These are phyloP conservation scores for Exaiptasia diaphana DNA, from an alignment of 64 coral and sea anemone genomes.

Conservation along the genomic window DNA sequence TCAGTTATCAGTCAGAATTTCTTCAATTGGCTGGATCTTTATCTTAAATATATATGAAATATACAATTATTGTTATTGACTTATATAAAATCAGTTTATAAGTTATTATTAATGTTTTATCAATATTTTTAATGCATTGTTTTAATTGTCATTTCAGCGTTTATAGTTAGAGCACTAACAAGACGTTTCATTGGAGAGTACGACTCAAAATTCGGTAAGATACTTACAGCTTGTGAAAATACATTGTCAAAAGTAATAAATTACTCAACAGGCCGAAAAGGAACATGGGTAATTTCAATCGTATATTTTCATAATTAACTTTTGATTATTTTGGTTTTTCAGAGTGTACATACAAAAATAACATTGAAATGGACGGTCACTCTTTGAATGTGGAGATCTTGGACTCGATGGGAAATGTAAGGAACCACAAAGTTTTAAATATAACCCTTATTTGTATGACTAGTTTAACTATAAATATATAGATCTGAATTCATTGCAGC, in stretches of 20 bases:
- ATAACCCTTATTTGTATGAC: neutral
- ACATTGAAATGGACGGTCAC: constrained; percentile 61
- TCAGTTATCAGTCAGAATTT: neutral
- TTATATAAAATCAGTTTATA: neutral
- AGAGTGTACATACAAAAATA: constrained; percentile 59
- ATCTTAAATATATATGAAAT: neutral
- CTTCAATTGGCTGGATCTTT: neutral
- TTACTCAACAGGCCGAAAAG: neutral
- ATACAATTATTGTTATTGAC: neutral
- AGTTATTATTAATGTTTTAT: neutral
- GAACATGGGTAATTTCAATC: neutral
- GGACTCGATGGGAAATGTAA: constrained; percentile 65
- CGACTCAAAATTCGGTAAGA: constrained; percentile 64
- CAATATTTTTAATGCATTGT: neutral
- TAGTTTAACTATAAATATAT: neutral
- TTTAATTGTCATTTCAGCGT: constrained; percentile 8
- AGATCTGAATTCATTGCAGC: neutral
- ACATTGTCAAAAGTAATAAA: neutral
- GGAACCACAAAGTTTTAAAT: neutral
- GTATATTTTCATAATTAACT: neutral
- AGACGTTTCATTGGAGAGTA: constrained; percentile 74
- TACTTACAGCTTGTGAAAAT: neutral
- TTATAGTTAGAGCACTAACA: constrained; percentile 56
- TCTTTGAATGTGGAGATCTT: constrained; percentile 42
- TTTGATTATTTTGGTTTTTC: neutral